Conservation (phyloP, 1,140 invertebrate genomes). For the Pissodes strobi region DNA sequence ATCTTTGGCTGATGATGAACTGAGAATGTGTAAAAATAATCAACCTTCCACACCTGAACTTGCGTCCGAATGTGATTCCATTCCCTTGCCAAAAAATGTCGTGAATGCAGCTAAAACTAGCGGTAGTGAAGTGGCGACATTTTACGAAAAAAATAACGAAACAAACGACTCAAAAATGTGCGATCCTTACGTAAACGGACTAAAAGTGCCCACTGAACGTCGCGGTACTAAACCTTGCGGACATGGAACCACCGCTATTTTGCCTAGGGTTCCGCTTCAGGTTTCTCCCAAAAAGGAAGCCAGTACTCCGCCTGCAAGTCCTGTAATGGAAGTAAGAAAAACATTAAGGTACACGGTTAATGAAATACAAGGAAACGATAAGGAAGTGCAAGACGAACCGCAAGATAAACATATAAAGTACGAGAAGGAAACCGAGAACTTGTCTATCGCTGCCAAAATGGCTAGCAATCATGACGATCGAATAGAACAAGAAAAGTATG, state of each 20-base stretch:
- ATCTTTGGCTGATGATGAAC: conserved; percentile 18
- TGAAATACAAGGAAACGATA: conserved; percentile 15
- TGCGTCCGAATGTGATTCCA: conserved; percentile 35
- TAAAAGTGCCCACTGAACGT: conserved; percentile 28
- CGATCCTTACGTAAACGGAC: conserved; percentile 35
- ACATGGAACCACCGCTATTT: conserved; percentile 51
- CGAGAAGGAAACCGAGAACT: conserved; percentile 3
- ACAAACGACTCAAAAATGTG: conserved; percentile 27
- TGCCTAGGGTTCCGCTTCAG: conserved; percentile 42
- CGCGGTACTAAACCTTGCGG: conserved; percentile 49
- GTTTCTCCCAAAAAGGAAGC: conserved; percentile 22
- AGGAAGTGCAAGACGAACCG: too few species aligned
- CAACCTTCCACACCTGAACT: conserved; percentile 38
- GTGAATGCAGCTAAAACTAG: conserved; percentile 41
- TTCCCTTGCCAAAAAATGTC: conserved; percentile 38
- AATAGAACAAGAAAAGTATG: conserved; percentile 21
- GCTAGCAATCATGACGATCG: background rate
- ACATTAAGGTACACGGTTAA: conserved; percentile 34
- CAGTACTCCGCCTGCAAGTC: conserved; percentile 44
- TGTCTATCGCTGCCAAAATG: background rate
- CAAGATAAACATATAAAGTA: conserved; percentile 16
- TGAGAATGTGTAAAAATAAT: conserved; percentile 49
- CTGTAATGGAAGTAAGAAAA: conserved; percentile 43
- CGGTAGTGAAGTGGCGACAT: conserved; percentile 36
- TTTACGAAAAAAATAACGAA: conserved; percentile 40